phyloP scores from a whole-genome alignment of 2,113 vertebrate species.

The Phalacrocorax aristotelis region DNA sequence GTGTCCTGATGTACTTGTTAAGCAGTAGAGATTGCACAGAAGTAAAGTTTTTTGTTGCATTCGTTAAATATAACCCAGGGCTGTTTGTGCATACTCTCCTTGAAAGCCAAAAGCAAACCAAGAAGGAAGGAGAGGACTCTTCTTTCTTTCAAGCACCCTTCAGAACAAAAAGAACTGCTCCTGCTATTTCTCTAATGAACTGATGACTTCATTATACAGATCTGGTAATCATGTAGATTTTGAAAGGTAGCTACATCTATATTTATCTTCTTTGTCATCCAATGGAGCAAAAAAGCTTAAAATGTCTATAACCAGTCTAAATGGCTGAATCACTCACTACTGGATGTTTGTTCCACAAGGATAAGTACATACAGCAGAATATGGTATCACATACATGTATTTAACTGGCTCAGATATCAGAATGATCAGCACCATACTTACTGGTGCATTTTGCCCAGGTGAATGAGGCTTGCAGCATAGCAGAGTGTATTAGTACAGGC shows the following conservation, averaged over 20 bases:
- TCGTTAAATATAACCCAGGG: slow-evolving; percentile 26
- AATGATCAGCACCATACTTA: not conserved
- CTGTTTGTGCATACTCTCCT: not conserved
- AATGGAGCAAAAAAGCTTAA: not conserved
- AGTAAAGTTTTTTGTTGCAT: not conserved
- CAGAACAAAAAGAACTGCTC: not conserved
- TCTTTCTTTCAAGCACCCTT: slow-evolving; percentile 35
- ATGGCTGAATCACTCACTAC: not conserved
- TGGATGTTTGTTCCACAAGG: not conserved
- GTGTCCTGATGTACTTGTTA: not conserved
- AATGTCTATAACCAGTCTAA: not conserved
- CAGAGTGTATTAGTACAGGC: not conserved
- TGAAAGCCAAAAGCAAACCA: slow-evolving; percentile 22
- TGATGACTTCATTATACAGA: slow-evolving; percentile 11
- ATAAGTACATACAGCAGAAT: not conserved
- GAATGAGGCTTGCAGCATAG: not conserved
- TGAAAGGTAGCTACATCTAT: slow-evolving; percentile 22
- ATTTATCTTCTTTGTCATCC: slow-evolving; percentile 13
- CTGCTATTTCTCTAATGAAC: slow-evolving; percentile 33
- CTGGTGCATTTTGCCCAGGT: not conserved
- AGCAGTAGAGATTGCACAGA: not conserved
- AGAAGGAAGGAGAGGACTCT: slow-evolving; percentile 16
- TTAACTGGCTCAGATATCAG: not conserved
- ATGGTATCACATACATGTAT: not conserved
- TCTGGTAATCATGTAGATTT: not conserved